phyloP scores from a whole-genome alignment of 1,140 invertebrate species.

The Frieseomelitta varia region DNA sequence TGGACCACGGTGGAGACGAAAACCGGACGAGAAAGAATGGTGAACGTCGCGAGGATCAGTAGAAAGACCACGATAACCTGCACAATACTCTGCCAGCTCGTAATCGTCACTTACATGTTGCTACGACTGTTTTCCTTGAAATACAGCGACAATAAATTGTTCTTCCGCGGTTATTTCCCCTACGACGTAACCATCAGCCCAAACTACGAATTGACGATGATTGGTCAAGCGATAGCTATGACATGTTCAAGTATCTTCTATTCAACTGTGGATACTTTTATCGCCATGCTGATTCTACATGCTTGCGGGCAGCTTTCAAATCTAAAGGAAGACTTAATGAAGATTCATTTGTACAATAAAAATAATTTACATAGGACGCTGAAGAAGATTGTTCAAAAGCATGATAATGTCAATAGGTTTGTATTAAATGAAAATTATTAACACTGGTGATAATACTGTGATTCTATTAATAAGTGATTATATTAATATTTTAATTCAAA shows the following conservation, averaged over 20 bases:
- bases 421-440: neutral
- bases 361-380: neutral
- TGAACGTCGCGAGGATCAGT: constrained; percentile 17
- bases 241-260: constrained; percentile 75
- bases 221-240: constrained; percentile 76
- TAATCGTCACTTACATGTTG: neutral
- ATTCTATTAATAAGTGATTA: too few relatives aligned
- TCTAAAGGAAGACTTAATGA: neutral
- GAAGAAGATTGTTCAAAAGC: constrained; percentile 42
- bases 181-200: constrained; percentile 78
- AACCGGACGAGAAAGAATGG: constrained; percentile 37
- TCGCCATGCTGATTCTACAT: constrained; percentile 80
- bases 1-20: constrained; percentile 13
- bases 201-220: constrained; percentile 79
- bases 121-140: neutral
- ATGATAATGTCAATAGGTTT: constrained; percentile 60
- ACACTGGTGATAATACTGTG: too few relatives aligned
- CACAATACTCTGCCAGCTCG: neutral
- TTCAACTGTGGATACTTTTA: constrained; percentile 80
- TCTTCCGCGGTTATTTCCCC: constrained; percentile 65
- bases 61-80: constrained; percentile 43
- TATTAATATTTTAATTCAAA: too few relatives aligned
- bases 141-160: constrained; percentile 7
- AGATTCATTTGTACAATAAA: neutral
- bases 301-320: constrained; percentile 78